Percentiles rank a stretch among this genome's conserved stretches.
Evolutionary conservation across 23 tunicate species (phyloP).

Genomic region (Styela plicata): DNA sequence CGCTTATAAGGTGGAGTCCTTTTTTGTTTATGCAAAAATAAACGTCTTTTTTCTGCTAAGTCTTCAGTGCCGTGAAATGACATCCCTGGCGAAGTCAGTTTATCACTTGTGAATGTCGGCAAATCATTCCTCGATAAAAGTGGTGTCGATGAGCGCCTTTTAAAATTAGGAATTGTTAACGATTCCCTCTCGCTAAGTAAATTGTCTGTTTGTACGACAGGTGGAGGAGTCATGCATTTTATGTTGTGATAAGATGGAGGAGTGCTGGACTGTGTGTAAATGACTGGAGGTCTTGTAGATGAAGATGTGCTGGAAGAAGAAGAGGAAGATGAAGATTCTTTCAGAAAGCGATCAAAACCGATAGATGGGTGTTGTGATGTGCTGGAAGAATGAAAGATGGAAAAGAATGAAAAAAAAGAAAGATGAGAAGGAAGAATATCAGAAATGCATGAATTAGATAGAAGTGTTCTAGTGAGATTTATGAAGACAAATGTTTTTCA

Average conservation of each 20-base stretch:
- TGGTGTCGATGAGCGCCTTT: background rate
- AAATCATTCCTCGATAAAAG: background rate
- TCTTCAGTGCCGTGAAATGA: too few species aligned
- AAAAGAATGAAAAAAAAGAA: too few species aligned
- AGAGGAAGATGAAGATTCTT: background rate
- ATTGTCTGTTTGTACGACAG: background rate
- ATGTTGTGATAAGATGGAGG: background rate
- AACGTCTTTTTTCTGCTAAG: background rate
- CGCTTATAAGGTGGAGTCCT: background rate
- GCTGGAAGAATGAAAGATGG: background rate
- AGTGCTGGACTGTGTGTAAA: background rate
- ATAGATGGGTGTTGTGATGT: background rate
- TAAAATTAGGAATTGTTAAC: background rate
- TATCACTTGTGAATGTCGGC: background rate
- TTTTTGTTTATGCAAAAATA: background rate
- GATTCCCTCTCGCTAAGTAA: background rate
- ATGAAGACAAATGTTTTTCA: too few species aligned
- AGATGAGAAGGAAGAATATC: too few species aligned
- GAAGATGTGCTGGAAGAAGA: background rate
- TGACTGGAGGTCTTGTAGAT: background rate
- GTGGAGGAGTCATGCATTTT: background rate
- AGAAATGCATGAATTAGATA: too few species aligned
- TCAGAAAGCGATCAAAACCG: background rate
- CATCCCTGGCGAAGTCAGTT: background rate
- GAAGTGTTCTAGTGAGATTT: too few species aligned